phyloP scores from a whole-genome alignment of 2,797 vertebrate genomes.

The Tadarida brasiliensis region DNA sequence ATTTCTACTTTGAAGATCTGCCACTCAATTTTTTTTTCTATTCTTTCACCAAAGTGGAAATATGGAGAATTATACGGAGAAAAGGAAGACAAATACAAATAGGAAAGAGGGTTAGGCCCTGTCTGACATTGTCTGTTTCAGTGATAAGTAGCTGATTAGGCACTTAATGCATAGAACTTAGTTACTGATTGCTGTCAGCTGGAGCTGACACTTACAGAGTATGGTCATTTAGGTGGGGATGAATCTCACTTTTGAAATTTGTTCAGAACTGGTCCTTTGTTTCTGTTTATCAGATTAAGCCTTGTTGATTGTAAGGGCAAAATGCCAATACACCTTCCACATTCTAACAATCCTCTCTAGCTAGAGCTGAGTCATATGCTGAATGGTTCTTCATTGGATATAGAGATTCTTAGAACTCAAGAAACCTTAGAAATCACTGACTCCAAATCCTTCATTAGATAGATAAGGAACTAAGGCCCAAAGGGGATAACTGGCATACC shows the following conservation, averaged over 20 bases:
- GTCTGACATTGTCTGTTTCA: background rate
- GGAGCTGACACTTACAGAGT: background rate
- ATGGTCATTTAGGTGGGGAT: background rate
- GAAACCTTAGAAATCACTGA: conserved; percentile 43
- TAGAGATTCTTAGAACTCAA: conserved; percentile 29
- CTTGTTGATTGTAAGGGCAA: background rate
- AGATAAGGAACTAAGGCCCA: conserved; percentile 48
- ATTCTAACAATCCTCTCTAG: background rate
- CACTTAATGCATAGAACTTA: too few relatives aligned
- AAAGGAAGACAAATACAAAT: background rate
- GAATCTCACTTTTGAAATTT: conserved; percentile 6
- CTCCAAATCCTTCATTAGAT: conserved; percentile 25
- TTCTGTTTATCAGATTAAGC: background rate
- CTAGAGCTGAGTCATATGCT: background rate
- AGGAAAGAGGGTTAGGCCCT: background rate
- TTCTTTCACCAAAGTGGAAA: conserved; percentile 15
- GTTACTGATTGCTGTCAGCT: background rate
- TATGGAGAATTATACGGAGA: background rate
- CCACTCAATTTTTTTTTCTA: background rate
- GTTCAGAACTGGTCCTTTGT: background rate
- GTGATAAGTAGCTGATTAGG: background rate
- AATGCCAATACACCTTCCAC: background rate
- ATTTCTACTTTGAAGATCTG: conserved; percentile 28
- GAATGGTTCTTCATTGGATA: background rate
- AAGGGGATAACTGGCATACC: background rate